Evolutionary conservation across 2,888 invertebrate species (phyloP), one percentile per base, ranked within the genome.

Genomic region (Polyploca ridens): DNA sequence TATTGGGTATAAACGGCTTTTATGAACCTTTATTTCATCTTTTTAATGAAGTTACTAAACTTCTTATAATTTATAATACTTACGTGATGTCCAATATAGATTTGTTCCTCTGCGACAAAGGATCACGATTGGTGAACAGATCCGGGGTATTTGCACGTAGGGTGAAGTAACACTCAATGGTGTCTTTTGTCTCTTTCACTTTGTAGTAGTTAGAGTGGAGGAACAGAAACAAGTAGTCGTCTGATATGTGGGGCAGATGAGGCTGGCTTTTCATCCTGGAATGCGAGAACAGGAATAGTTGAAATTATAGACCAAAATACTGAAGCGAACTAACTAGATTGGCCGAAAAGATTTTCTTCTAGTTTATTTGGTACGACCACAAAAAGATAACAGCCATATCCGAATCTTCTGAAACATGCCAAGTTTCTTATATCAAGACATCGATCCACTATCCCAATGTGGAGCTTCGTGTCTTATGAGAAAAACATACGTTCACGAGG

Each of bases 211-310:
- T 93, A 66, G 96, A 96, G 87, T 96, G 96, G 8, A 96, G 91
- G 86, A 96, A 96, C 71, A 96, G 87, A 74, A 95, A 88, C 67
- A 96, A 88, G 86, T 95, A 96, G 74, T 96, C 96, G 76, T 96
- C 96, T 1, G 95, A 94, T 71, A 96, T 94, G 75, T 94, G 89
- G 0, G 95, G 96, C 68, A 96, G 86, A 76, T 95, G 95, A 0
- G 95, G 92, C 82, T 96, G 96, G 35, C 94, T 88, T 58, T 93
- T 90, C 87, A 96, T 94, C 96, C 96, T 96, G 90, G 44, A 94
- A 94, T 60, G 10, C n/a, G 10, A 54, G 3, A 6, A 54, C 7
- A 54, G 16, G n/a, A 54, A 10, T 27, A 27, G 14, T 19, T 19
- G 16, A 16, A 54, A 19, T 54, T 54, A 19, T 16, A 19, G 3